Base-by-base conservation (phyloP, 2,888 invertebrate genomes). In the Hypomecis punctinalis region DNA sequence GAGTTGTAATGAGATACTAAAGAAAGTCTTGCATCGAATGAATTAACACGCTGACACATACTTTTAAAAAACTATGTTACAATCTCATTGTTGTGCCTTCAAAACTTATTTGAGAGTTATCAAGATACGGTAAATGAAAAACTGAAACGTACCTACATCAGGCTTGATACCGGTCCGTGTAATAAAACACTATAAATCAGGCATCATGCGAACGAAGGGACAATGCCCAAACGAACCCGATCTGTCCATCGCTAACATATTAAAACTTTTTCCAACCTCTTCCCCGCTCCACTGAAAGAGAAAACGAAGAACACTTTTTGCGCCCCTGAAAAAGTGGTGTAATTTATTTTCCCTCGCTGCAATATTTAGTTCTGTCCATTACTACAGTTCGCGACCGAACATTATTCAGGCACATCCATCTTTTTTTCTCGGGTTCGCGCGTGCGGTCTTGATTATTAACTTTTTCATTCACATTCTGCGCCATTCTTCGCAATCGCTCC, bases 321-420 rank as follows among this genome's bases (percentile, higher is more conserved):
- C 87, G 85, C 82, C 74, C 78, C 86, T 91, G 91, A 91, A 91
- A 91, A 91, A 91, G 88, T 83, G 85, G 78, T 76, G 90, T 91
- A 91, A 92, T 92, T 92, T 91, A 91, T 92, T 90, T 91, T 89
- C 90, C 89, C 90, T 89, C 81, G 86, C 87, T 90, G 89, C 90
- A 91, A 92, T 92, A 92, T 92, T 92, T 92, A 91, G 91, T 91
- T 91, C 89, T 91, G 92, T 91, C 92, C 92, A 91, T 92, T 92
- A 92, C 91, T 86, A 86, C 84, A 91, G 91, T 91, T 90, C 91
- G 91, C 92, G 92, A 90, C 91, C 91, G 89, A 86, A 87, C 90
- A 91, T 92, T 90, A 90, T 90, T 92, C 91, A 92, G 87, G 77
- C 77, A 82, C 88, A 90, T 91, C 88, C 88, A 88, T 91, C 90